Conservation (phyloP, 2,113 vertebrate species). For the Campylomormyrus numenius region DNA sequence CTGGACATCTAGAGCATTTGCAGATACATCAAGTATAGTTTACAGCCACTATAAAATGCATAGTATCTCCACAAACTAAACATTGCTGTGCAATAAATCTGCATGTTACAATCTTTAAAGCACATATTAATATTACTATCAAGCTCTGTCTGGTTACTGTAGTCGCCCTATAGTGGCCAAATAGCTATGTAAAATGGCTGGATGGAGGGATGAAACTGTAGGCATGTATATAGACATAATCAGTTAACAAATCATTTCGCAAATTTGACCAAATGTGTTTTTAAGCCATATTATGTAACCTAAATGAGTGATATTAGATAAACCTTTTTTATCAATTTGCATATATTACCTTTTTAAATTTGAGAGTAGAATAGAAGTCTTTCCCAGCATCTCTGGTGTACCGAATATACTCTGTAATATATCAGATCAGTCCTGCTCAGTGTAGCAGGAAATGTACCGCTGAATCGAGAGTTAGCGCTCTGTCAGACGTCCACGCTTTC, state of each 20-base stretch:
- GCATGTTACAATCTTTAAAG: background rate
- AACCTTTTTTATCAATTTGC: background rate
- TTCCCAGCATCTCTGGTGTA: background rate
- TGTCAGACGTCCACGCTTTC: background rate
- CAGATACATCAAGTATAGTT: background rate
- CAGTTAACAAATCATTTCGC: background rate
- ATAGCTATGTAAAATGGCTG: background rate
- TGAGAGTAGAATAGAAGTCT: background rate
- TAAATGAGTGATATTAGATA: background rate
- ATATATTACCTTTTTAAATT: background rate
- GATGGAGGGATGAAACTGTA: background rate
- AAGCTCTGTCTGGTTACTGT: background rate
- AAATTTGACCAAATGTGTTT: background rate
- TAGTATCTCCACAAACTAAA: background rate
- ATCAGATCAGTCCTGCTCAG: background rate
- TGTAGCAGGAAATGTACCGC: background rate
- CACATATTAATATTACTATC: background rate
- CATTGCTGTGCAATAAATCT: background rate
- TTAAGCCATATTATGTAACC: background rate
- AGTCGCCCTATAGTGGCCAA: background rate
- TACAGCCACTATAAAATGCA: background rate
- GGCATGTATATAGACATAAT: background rate
- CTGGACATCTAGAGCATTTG: background rate
- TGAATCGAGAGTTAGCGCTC: background rate
- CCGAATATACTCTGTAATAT: background rate